These are phyloP conservation scores for Platysternon megacephalum DNA, from an alignment of 2,113 vertebrate species.

Conservation along the genomic window DNA sequence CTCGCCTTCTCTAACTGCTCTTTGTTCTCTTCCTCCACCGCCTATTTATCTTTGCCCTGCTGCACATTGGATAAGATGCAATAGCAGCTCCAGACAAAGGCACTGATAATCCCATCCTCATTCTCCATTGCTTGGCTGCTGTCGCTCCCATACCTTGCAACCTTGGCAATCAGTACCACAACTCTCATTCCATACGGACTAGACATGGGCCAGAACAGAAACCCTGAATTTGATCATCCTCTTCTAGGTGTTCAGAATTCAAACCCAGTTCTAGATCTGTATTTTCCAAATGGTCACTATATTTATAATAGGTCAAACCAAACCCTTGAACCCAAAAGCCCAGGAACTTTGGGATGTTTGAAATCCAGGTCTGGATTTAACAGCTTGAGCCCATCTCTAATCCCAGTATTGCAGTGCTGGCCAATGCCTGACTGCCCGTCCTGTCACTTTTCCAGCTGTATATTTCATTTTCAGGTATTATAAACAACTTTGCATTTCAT, in stretches of 20 bases:
- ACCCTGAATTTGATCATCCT: not conserved
- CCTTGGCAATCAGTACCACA: not conserved
- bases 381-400: not conserved
- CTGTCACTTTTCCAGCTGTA: not conserved
- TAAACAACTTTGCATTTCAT: not conserved
- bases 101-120: not conserved
- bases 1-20: not conserved
- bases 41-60: not conserved
- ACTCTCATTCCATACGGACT: not conserved
- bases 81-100: not conserved
- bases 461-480: not conserved
- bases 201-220: not conserved
- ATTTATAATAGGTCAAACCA: not conserved
- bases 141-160: not conserved
- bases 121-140: not conserved
- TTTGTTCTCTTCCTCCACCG: not conserved
- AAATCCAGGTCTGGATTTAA: not conserved
- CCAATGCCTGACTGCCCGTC: not conserved
- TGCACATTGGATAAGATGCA: not conserved
- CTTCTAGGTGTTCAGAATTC: not conserved
- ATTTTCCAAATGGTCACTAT: not conserved
- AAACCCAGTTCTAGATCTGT: not conserved
- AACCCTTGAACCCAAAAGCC: not conserved
- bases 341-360: not conserved
- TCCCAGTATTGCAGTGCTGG: fast-evolving